Base-by-base conservation (phyloP, 2,797 vertebrate genomes). In the Eleutherodactylus coqui region DNA sequence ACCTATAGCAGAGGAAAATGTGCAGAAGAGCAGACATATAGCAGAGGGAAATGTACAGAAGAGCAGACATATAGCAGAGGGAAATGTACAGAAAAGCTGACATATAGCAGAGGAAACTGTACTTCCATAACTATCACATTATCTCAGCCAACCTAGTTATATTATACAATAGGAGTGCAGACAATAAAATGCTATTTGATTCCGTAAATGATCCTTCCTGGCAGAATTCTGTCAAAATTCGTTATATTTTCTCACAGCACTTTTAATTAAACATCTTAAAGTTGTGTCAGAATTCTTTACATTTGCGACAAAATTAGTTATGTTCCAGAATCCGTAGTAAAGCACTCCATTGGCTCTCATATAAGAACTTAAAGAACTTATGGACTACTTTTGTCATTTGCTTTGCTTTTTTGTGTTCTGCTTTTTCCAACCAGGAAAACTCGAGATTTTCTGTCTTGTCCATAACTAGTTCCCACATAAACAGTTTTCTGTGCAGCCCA, bases 401-500 rank as follows among this genome's bases (percentile, higher is more conserved):
- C 36, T 41, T 9, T 41, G 67, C 5, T 41, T n/a, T 2, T 70
- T 38, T 0, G 13, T 21, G 24, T 11, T 1, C 32, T 41, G 4
- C 21, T 34, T 36, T 76, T 58, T 5, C 43, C 16, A n/a, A 83
- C 27, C 19, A 27, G 32, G 36, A 32, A 21, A 3, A 43, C 27
- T 55, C 5, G 11, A 70, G 51, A 11, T 55, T 60, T 77, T 72
- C 34, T 70, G 38, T 10, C 29, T 36, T 45, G 36, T 69, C 27
- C 17, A 14, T 55, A 9, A 67, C 55, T 24, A 43, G 77, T 38
- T 49, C 24, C 55, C 85, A 82, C 55, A 86, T 64, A 79, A 79
- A 79, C 55, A 76, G 85, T n/a, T 75, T 55, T 75, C 85, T 75
- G 41, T 41, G 79, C 49, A 62, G 78, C 75, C 79, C 69, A 60